Percentiles rank a stretch among this genome's conserved stretches.
Evolutionary conservation across 2,113 vertebrate species (phyloP).

Genomic region (Pygoscelis adeliae): DNA sequence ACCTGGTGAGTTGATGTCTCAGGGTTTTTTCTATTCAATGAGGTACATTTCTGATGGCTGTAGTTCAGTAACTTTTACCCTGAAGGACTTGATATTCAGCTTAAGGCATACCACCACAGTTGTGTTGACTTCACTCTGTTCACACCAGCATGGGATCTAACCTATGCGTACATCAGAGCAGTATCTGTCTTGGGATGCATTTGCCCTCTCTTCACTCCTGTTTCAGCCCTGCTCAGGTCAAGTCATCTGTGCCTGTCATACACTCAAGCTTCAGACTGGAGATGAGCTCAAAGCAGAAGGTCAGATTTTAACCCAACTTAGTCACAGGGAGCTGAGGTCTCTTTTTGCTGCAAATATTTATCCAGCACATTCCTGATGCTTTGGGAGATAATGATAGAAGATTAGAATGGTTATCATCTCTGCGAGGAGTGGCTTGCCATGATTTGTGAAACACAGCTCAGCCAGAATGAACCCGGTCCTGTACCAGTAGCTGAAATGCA

Average conservation of each 20-base stretch:
- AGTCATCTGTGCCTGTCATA: background rate
- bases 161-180: background rate
- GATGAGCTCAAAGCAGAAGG: background rate
- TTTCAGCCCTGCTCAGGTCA: background rate
- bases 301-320: background rate
- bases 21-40: background rate
- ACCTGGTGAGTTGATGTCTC: background rate
- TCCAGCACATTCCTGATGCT: background rate
- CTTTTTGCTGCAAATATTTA: constrained; percentile 14
- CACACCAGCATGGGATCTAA: background rate
- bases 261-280: background rate
- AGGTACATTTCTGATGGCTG: background rate
- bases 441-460: background rate
- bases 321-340: background rate
- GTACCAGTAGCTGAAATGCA: background rate
- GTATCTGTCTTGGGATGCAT: background rate
- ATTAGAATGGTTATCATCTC: background rate
- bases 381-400: background rate
- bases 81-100: background rate
- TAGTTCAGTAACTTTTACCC: background rate
- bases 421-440: background rate
- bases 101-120: background rate
- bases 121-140: background rate
- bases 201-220: fast-evolving
- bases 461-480: background rate